Evolutionary conservation across 1,140 invertebrate genomes (phyloP).

Genomic region (Cotesia glomerata): DNA sequence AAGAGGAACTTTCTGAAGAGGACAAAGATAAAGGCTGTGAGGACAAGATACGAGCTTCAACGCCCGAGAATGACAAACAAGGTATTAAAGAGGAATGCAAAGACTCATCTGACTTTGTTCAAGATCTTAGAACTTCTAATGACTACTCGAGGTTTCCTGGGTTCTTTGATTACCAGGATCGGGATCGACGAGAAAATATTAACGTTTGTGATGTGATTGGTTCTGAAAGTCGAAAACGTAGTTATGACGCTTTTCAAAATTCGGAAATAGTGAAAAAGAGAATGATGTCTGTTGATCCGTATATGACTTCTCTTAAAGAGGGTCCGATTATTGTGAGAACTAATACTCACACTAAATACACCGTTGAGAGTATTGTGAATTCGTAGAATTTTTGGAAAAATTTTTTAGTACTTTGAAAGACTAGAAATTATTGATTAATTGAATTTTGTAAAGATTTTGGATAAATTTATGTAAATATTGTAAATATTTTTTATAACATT

Average conservation of each 20-base stretch:
- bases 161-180: slow-evolving; percentile 14
- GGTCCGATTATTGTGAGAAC: slow-evolving; percentile 16
- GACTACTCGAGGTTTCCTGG: slow-evolving; percentile 7
- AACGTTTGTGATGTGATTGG: not conserved
- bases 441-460: not conserved
- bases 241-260: slow-evolving; percentile 16
- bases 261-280: slow-evolving; percentile 9
- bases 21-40: slow-evolving; percentile 14
- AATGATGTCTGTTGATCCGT: slow-evolving; percentile 21
- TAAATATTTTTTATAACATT: slow-evolving; percentile 22
- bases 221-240: slow-evolving; percentile 14
- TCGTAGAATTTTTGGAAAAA: slow-evolving; percentile 40
- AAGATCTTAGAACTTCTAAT: slow-evolving; percentile 3
- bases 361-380: slow-evolving; percentile 59
- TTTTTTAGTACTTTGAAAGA: not conserved
- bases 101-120: slow-evolving; percentile 2
- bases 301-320: slow-evolving; percentile 15
- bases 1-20: slow-evolving; percentile 24
- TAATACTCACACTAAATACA: slow-evolving; percentile 55
- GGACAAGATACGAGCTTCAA: not conserved
- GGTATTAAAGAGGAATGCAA: slow-evolving; percentile 18
- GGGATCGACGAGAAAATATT: not conserved
- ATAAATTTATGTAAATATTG: slow-evolving; percentile 18
- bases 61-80: not conserved
- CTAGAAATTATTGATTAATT: not conserved